Evolutionary conservation across 2,113 vertebrate genomes (phyloP).

Genomic region (Perccottus glenii): DNA sequence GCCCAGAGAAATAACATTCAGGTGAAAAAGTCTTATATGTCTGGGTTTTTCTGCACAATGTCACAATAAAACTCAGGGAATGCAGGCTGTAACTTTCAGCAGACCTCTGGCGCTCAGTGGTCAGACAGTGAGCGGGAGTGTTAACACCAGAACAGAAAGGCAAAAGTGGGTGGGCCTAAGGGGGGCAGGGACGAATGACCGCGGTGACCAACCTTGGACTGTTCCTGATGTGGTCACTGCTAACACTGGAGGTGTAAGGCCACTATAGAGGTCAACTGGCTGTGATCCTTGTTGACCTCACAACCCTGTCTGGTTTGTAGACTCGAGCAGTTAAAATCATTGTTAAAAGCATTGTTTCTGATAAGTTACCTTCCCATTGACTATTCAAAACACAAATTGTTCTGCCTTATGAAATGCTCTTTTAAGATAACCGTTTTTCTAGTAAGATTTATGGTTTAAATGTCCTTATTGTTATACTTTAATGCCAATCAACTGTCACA

Average conservation of each 20-base stretch:
- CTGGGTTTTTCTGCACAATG: constrained; percentile 17
- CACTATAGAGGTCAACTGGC: constrained; percentile 19
- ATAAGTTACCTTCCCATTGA: too few species aligned
- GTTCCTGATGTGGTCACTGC: constrained; percentile 17
- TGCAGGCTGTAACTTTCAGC: constrained; percentile 34
- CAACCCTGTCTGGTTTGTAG: neutral
- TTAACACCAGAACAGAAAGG: constrained; percentile 4
- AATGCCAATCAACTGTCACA: too few species aligned
- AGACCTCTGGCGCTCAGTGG: neutral
- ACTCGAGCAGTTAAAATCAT: constrained; percentile 4
- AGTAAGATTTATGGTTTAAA: too few species aligned
- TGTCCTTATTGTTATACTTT: too few species aligned
- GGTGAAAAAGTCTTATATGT: constrained; percentile 28
- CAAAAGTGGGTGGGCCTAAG: neutral
- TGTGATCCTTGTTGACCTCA: constrained; percentile 9
- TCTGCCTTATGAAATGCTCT: too few species aligned
- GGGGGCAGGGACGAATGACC: constrained; percentile 23
- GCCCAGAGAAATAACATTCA: constrained; percentile 14
- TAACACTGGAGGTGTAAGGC: constrained; percentile 18
- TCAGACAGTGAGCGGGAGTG: constrained; percentile 1
- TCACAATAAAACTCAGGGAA: constrained; percentile 19
- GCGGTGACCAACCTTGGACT: constrained; percentile 18
- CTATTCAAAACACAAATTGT: too few species aligned
- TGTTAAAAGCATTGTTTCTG: neutral
- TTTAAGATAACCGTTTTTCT: too few species aligned